Conservation (phyloP, 2,797 vertebrate species). For the Thalassophryne amazonica region DNA sequence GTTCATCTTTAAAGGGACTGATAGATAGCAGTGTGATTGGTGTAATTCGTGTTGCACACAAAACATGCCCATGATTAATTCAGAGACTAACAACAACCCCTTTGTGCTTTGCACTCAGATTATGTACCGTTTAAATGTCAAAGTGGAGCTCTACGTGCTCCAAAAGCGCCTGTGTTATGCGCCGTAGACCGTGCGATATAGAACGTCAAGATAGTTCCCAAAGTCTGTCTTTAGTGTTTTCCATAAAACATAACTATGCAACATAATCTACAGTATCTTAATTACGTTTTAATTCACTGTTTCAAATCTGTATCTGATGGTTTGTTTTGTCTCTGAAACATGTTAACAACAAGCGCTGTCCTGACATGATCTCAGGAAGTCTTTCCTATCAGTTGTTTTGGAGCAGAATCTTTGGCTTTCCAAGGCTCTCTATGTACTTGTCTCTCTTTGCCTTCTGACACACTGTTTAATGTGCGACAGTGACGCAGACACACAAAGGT, state of each 20-base stretch:
- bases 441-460: neutral
- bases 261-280: neutral
- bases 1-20: no score
- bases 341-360: neutral
- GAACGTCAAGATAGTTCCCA: no score
- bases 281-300: neutral
- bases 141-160: no score
- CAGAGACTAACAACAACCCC: no score
- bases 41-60: no score
- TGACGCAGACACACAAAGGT: slow-evolving; percentile 4
- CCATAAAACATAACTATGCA: neutral
- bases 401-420: neutral
- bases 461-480: neutral
- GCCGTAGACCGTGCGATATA: no score
- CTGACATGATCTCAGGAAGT: slow-evolving; percentile 3
- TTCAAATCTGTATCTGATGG: neutral
- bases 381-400: slow-evolving; percentile 35
- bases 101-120: no score
- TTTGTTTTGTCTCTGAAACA: neutral
- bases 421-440: neutral
- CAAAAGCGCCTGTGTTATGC: no score
- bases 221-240: neutral
- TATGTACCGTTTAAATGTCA: no score
- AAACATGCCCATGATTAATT: no score
- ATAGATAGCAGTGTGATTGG: no score